These are phyloP conservation scores for Cylas formicarius DNA, from an alignment of 1,140 invertebrate genomes.

Conservation along the genomic window DNA sequence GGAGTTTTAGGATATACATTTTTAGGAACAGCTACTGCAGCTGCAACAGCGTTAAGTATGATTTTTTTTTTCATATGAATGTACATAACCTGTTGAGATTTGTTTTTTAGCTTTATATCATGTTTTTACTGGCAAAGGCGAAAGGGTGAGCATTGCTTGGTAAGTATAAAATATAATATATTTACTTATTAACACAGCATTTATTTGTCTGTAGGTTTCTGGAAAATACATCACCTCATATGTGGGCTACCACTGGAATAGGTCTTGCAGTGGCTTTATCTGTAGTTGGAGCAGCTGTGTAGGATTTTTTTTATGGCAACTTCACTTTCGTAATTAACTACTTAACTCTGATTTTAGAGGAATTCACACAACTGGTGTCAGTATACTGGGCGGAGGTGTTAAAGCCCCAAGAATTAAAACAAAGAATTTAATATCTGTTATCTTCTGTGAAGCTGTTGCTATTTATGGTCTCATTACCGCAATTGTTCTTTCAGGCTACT, in stretches of 20 bases:
- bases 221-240: slow-evolving; percentile 75
- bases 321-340: slow-evolving; percentile 5
- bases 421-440: slow-evolving; percentile 96
- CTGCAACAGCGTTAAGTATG: no score
- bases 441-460: slow-evolving; percentile 91
- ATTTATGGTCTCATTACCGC: slow-evolving; percentile 91
- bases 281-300: slow-evolving; percentile 94
- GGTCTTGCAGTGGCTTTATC: slow-evolving; percentile 89
- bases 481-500: slow-evolving; percentile 59
- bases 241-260: slow-evolving; percentile 91
- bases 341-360: slow-evolving; percentile 48
- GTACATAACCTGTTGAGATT: no score
- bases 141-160: no score
- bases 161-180: no score
- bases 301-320: slow-evolving; percentile 36
- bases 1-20: no score
- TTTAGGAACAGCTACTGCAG: no score
- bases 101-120: no score
- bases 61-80: no score
- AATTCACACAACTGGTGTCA: slow-evolving; percentile 93
- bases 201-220: slow-evolving; percentile 75
- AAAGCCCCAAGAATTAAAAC: slow-evolving; percentile 98
- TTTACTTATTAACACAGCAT: no score
- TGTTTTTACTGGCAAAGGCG: no score
- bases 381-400: slow-evolving; percentile 95